These are phyloP conservation scores for Paelopatides confundens DNA, from an alignment of 53 echinoderm and acorn worm species.

Conservation along the genomic window DNA sequence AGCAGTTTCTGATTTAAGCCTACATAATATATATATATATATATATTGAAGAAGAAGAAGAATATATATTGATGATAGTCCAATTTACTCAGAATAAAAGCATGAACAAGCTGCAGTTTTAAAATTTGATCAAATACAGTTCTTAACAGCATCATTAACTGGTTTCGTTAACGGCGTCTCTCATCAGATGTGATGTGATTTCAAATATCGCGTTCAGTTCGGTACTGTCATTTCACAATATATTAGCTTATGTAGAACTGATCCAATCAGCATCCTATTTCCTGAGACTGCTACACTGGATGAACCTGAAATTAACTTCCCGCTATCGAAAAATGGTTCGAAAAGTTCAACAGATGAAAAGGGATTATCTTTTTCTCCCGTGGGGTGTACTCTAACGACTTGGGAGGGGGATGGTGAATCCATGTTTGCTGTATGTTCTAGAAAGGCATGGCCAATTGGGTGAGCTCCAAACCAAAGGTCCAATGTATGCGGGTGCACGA, in stretches of 20 bases:
- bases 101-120: no score
- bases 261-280: not conserved
- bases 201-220: no score
- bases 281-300: not conserved
- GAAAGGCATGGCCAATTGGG: not conserved
- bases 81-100: no score
- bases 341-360: not conserved
- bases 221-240: not conserved
- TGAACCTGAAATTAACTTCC: not conserved
- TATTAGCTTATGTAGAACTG: not conserved
- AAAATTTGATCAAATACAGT: no score
- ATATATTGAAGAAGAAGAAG: no score
- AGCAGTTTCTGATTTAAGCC: no score
- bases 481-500: slow-evolving; percentile 7
- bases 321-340: not conserved
- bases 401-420: not conserved
- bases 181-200: no score
- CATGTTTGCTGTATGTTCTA: not conserved
- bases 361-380: not conserved
- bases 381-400: not conserved
- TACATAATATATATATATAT: no score
- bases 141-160: no score
- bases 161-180: no score
- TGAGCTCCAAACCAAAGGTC: slow-evolving; percentile 18
- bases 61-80: no score